Conservation (phyloP, 1,140 invertebrate genomes). For the Antheraea pernyi region DNA sequence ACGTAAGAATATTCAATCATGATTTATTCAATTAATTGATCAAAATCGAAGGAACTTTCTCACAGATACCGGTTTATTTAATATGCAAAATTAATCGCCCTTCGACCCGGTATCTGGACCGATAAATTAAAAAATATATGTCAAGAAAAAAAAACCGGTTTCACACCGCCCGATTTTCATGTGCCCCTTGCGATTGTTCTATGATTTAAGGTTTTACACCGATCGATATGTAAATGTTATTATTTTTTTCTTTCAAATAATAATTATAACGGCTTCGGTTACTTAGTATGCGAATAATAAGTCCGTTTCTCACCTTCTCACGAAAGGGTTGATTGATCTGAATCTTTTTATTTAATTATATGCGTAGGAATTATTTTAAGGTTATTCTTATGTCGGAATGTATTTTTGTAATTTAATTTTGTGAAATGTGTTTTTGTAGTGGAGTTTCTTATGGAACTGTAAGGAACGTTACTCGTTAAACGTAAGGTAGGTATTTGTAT, state of each 20-base stretch:
- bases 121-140: slow-evolving; percentile 57
- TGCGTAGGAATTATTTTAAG: neutral
- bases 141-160: slow-evolving; percentile 46
- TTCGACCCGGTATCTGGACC: slow-evolving; percentile 50
- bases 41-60: slow-evolving; percentile 31
- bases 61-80: slow-evolving; percentile 42
- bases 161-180: slow-evolving; percentile 32
- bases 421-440: too few species aligned
- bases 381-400: too few species aligned
- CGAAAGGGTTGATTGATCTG: slow-evolving; percentile 52
- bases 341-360: slow-evolving; percentile 11
- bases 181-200: slow-evolving; percentile 62
- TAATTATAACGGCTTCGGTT: slow-evolving; percentile 44
- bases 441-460: too few species aligned
- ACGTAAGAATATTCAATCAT: neutral
- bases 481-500: too few species aligned
- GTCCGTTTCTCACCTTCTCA: slow-evolving; percentile 52
- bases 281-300: slow-evolving; percentile 74
- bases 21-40: neutral
- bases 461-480: too few species aligned
- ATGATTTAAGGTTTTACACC: slow-evolving; percentile 67
- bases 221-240: slow-evolving; percentile 62
- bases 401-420: too few species aligned
- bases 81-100: slow-evolving; percentile 62
- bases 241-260: slow-evolving; percentile 8